phyloP scores from a whole-genome alignment of 2,888 invertebrate species.

The Drosophila anomelani region DNA sequence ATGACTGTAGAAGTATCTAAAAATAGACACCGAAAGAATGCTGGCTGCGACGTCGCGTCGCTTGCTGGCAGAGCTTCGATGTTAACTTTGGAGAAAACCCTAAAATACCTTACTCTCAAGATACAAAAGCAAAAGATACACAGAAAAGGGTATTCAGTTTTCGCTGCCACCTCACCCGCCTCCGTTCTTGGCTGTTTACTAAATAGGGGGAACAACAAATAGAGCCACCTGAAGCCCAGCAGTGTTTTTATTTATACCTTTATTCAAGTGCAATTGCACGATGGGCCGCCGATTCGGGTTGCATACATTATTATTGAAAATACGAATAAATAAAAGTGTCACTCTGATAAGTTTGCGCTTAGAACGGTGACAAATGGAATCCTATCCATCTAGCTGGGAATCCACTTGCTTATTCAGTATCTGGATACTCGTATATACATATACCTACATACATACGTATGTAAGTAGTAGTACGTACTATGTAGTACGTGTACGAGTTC shows the following conservation, averaged over 20 bases:
- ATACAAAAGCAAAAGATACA: neutral
- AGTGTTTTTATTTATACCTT: conserved; percentile 36
- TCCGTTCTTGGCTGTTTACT: neutral
- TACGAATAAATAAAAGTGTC: conserved; percentile 23
- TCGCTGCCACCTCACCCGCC: neutral
- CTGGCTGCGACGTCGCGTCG: conserved; percentile 4
- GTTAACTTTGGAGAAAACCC: conserved; percentile 8
- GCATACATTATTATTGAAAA: conserved; percentile 36
- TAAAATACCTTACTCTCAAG: neutral
- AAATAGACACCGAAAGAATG: conserved; percentile 36
- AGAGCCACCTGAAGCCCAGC: conserved; percentile 10
- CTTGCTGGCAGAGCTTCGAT: neutral
- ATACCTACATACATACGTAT: no score
- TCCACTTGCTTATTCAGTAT: conserved; percentile 13
- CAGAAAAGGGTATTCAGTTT: neutral
- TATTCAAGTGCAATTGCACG: conserved; percentile 18
- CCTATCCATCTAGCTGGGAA: conserved; percentile 35
- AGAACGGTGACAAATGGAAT: conserved; percentile 45
- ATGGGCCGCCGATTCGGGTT: conserved; percentile 14
- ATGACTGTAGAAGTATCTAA: conserved; percentile 41
- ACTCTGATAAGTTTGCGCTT: conserved; percentile 24
- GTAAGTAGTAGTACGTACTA: conserved; percentile 1
- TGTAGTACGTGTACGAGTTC: conserved; percentile 1
- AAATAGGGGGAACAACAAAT: conserved; percentile 11
- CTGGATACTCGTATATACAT: conserved; percentile 1